These are phyloP conservation scores for Tribolium castaneum DNA, from an alignment of 1,140 invertebrate genomes.

Conservation along the genomic window DNA sequence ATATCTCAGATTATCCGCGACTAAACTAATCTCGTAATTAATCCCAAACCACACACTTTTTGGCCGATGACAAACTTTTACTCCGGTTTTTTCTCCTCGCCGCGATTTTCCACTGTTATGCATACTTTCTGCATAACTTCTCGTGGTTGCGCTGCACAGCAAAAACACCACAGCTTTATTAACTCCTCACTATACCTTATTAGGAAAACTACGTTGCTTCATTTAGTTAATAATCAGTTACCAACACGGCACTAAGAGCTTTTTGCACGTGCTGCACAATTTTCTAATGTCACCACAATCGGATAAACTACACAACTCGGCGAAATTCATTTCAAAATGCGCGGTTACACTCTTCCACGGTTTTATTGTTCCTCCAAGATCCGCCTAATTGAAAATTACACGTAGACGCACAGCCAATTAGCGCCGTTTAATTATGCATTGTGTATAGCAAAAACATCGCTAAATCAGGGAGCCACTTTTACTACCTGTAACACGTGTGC, in stretches of 20 bases:
- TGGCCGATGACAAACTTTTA: neutral
- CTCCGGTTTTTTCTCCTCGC: neutral
- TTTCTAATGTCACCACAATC: neutral
- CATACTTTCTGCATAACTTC: neutral
- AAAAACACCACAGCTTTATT: neutral
- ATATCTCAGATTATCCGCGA: slow-evolving; percentile 33
- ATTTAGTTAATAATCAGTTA: neutral
- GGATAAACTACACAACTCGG: neutral
- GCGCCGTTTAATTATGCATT: neutral
- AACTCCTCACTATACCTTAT: neutral
- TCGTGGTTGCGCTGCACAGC: too few relatives aligned
- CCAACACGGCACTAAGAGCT: neutral
- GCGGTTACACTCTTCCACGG: neutral
- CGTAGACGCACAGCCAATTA: neutral
- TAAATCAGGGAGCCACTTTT: neutral
- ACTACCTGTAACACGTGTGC: neutral
- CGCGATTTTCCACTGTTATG: neutral
- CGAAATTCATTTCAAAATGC: neutral
- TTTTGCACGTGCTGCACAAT: neutral
- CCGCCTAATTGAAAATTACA: neutral
- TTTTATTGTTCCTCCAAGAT: neutral
- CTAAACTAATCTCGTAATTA: slow-evolving; percentile 37
- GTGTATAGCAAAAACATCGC: neutral
- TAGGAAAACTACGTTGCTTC: neutral
- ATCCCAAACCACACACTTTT: slow-evolving; percentile 1